Percentiles rank a stretch among this genome's conserved stretches.
phyloP scores from a whole-genome alignment of 2,797 vertebrate genomes.

The Gymnothorax javanicus region DNA sequence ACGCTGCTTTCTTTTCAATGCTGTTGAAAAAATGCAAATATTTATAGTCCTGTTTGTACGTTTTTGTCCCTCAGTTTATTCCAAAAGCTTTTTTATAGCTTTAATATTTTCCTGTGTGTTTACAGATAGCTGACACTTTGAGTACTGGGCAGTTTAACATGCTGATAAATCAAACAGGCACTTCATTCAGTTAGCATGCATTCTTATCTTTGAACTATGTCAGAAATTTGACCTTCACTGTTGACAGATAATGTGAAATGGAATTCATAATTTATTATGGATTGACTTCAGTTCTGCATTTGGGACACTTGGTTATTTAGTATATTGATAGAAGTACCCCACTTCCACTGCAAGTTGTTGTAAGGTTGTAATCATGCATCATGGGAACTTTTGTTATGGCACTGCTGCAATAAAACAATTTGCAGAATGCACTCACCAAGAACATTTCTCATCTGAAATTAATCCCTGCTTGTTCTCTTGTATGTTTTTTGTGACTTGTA shows the following conservation, averaged over 20 bases:
- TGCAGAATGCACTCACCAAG: not conserved
- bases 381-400: not conserved
- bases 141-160: not conserved
- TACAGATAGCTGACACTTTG: slow-evolving; percentile 10
- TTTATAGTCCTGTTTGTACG: slow-evolving; percentile 10
- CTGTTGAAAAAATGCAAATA: slow-evolving; percentile 13
- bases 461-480: not conserved
- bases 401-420: not conserved
- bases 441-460: not conserved
- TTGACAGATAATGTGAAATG: not conserved
- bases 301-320: not conserved
- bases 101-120: slow-evolving; percentile 10
- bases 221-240: not conserved
- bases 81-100: slow-evolving; percentile 19
- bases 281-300: not conserved
- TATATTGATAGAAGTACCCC: not conserved
- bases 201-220: not conserved
- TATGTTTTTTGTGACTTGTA: not conserved
- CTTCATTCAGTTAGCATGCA: not conserved
- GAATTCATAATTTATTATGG: not conserved
- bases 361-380: not conserved
- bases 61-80: not conserved
- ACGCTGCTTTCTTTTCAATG: not conserved
- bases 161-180: slow-evolving; percentile 1
- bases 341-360: not conserved